These are phyloP conservation scores for Platycheirus rosarum DNA, from an alignment of 2,888 invertebrate genomes.

Conservation along the genomic window DNA sequence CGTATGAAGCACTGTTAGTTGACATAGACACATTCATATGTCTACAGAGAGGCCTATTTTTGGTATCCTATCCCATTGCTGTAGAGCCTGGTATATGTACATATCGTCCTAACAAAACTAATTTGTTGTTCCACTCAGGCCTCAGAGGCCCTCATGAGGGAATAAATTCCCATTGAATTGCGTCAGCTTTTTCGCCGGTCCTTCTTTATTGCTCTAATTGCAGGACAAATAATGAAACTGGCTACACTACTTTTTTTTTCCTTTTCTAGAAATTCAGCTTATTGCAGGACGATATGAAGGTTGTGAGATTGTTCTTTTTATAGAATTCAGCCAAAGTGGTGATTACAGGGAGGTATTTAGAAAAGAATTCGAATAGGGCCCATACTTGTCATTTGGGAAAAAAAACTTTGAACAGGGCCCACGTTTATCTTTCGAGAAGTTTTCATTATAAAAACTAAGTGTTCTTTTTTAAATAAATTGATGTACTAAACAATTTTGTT, in stretches of 20 bases:
- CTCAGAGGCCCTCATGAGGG: conserved; percentile 37
- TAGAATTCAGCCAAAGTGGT: neutral
- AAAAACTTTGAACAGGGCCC: too few relatives aligned
- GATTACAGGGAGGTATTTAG: neutral
- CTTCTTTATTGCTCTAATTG: conserved; percentile 64
- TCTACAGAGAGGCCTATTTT: conserved; percentile 5
- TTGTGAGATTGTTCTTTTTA: neutral
- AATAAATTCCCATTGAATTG: conserved; percentile 50
- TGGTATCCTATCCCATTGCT: conserved; percentile 17
- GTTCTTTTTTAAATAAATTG: too few relatives aligned
- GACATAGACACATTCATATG: neutral
- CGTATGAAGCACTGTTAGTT: neutral
- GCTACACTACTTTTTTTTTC: conserved; percentile 55
- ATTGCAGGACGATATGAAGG: neutral
- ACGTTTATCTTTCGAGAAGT: too few relatives aligned
- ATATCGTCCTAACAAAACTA: conserved; percentile 56
- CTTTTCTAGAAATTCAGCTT: conserved; percentile 2
- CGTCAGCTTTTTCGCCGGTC: conserved; percentile 59
- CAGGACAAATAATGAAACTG: conserved; percentile 67
- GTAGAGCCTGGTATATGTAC: conserved; percentile 6
- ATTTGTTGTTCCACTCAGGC: conserved; percentile 52
- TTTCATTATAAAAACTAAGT: too few relatives aligned
- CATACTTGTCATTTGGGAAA: neutral
- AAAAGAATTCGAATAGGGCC: neutral
- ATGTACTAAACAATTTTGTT: too few relatives aligned